Base-by-base conservation (phyloP, 2,888 invertebrate species). In the Trissolcus brochymenae region DNA sequence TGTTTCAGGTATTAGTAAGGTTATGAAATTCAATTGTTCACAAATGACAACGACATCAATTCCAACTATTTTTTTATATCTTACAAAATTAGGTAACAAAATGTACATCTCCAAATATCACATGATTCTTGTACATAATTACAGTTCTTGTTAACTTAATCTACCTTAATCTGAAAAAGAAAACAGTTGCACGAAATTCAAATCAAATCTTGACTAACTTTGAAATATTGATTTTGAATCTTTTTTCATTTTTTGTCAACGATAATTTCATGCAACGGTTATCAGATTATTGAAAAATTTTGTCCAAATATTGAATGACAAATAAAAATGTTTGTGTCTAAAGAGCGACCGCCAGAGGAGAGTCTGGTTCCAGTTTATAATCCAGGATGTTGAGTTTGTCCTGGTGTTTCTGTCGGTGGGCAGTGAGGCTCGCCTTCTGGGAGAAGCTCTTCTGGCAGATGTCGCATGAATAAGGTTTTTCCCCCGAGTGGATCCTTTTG, bases 401-500 rank as follows among this genome's bases (percentile, higher is more conserved):
- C 4, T 81, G 80, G 74, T 86, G 85, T 53, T 83, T 82, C 41
- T 82, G 84, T 50, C 81, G 82, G 61, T 87, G 87, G 6, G 79
- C 72, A 53, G 84, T 87, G 0, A 87, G 72, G 2, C 87, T 85
- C 6, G 84, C 82, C 16, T 85, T 82, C 57, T 87, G 87, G 4
- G 82, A 83, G 61, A 87, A 88, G 41, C 82, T 81, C 61, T 83
- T 84, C 41, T 84, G 83, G 75, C 88, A 88, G 54, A 85, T 78
- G 29, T 82, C 78, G 54, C 88, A 88, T 9, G 75, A 75, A 64
- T 87, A 86, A 0, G 87, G 88, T 35, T 84, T 82, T 72, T 84
- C 83, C 16, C 84, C 84, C 4, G 84, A 85, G 72, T 89, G 89
- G 16, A 86, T 87, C n/a, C 87, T 84, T 65, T 88, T 88, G 64